Percentiles rank a stretch among this genome's conserved stretches.
phyloP scores from a whole-genome alignment of 2,888 invertebrate species.

The Cantharis flavilabris region DNA sequence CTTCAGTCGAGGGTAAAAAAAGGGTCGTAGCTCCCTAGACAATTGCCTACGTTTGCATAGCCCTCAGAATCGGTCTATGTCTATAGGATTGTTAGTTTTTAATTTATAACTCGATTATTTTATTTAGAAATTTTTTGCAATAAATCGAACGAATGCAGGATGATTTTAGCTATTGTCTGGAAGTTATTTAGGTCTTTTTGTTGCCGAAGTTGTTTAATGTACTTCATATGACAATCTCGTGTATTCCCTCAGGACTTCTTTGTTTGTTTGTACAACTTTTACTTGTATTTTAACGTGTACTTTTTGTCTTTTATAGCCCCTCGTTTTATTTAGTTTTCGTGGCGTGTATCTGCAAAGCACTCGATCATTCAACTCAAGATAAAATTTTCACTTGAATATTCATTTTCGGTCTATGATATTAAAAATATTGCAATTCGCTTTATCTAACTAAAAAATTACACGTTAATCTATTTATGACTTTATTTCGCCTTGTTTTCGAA shows the following conservation, averaged over 20 bases:
- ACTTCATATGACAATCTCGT: slow-evolving; percentile 9
- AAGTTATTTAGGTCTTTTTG: neutral
- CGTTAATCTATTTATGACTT: neutral
- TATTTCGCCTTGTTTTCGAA: neutral
- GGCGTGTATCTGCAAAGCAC: neutral
- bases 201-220: slow-evolving; percentile 1
- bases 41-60: neutral
- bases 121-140: neutral
- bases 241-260: slow-evolving; percentile 7
- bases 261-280: slow-evolving; percentile 7
- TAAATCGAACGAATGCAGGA: neutral
- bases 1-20: neutral
- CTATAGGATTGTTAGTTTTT: neutral
- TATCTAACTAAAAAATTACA: neutral
- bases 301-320: slow-evolving; percentile 8
- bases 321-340: neutral
- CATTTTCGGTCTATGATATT: neutral
- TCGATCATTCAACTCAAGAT: neutral
- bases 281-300: slow-evolving; percentile 1
- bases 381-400: neutral
- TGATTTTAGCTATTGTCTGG: neutral
- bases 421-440: neutral
- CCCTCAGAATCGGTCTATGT: neutral
- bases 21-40: neutral
- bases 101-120: neutral